These are phyloP conservation scores for Tineola bisselliella DNA, from an alignment of 2,888 invertebrate species.

Conservation along the genomic window DNA sequence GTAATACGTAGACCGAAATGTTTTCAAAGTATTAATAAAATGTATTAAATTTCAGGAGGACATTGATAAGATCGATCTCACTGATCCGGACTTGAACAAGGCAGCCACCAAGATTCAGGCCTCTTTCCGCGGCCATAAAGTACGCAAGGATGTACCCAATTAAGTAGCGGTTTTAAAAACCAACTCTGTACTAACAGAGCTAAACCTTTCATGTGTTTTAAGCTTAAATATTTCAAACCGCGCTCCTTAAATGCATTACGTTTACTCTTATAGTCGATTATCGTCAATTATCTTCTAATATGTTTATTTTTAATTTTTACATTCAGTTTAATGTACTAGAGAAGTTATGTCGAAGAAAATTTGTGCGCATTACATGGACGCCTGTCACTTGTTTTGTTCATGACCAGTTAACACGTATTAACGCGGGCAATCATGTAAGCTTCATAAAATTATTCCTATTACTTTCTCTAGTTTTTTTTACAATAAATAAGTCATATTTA, in stretches of 20 bases:
- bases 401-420: no score
- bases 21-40: no score
- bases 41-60: slow-evolving; percentile 67
- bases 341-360: no score
- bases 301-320: neutral
- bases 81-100: slow-evolving; percentile 87
- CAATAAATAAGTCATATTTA: no score
- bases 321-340: no score
- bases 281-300: neutral
- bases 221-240: neutral
- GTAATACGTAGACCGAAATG: no score
- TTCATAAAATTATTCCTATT: no score
- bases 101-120: slow-evolving; percentile 94
- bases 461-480: no score
- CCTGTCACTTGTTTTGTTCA: no score
- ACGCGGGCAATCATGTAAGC: no score
- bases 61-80: slow-evolving; percentile 85
- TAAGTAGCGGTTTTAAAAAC: slow-evolving; percentile 24
- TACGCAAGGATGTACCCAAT: slow-evolving; percentile 76
- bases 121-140: slow-evolving; percentile 90
- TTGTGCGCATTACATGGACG: no score
- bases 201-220: neutral
- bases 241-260: neutral
- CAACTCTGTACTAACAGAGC: neutral
- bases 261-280: no score